A percentile compares a stretch with the other conserved stretches of the same genome.
Evolutionary conservation across 2,797 vertebrate genomes (phyloP).

Genomic region (Balearica regulorum): DNA sequence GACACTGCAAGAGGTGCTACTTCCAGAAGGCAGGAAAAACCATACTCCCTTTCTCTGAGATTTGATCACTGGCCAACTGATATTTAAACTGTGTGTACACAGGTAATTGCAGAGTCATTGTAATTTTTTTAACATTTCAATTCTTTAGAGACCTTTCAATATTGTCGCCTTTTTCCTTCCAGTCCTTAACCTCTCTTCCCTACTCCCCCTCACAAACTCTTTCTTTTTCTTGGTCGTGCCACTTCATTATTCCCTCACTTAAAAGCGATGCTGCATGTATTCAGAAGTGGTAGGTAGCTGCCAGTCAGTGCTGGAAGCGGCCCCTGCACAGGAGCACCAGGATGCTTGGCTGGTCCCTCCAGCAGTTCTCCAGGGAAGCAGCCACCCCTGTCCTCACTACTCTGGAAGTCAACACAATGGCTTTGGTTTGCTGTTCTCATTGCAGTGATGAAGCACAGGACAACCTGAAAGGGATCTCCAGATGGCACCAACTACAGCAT

Average conservation of each 20-base stretch:
- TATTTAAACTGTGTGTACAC: neutral
- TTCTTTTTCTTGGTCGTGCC: neutral
- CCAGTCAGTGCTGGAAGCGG: accelerated
- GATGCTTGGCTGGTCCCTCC: neutral
- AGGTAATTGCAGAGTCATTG: neutral
- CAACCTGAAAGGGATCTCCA: accelerated
- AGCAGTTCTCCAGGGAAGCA: neutral
- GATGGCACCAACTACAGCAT: neutral
- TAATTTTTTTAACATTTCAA: no score
- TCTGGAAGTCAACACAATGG: neutral
- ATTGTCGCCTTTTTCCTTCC: neutral
- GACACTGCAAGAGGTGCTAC: neutral
- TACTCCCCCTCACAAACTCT: neutral
- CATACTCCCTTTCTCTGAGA: neutral
- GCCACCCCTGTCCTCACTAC: neutral
- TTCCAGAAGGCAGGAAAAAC: neutral
- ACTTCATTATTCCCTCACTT: neutral
- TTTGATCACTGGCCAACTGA: neutral
- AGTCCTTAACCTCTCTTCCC: neutral
- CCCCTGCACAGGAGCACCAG: neutral
- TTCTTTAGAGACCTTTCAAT: neutral
- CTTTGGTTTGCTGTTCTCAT: neutral
- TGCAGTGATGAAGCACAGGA: neutral
- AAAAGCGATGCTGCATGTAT: neutral
- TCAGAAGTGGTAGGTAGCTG: neutral